Base-by-base conservation (phyloP, 2,113 vertebrate genomes). In the Plotosus lineatus region DNA sequence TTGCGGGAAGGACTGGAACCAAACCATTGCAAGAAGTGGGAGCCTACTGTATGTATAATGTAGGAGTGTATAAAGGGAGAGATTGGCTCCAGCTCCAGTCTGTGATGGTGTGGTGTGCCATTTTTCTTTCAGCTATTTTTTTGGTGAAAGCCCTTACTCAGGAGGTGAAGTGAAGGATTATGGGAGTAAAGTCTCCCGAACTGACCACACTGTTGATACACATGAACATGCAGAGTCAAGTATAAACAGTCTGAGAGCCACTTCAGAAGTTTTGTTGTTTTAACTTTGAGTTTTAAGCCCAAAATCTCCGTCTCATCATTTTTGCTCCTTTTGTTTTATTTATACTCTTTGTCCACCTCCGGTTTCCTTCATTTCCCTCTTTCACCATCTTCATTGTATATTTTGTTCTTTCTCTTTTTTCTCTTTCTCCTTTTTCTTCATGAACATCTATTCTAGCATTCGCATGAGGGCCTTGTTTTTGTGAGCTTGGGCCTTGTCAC, bases 131-230 rank as follows among this genome's bases (percentile, higher is more conserved):
- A 3, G 42, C 3, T 48, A 26, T 5, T 71, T 48, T 71, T 19
- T 4, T 42, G 68, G 46, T 48, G 48, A 71, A 71, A 44, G 42
- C 44, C 65, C 68, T 71, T 42, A 71, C n/a, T 71, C 68, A 71
- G 68, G 68, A 71, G 28, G 42, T 71, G 42, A 48, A 48, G 68
- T 71, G 65, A 68, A 68, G 65, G 65, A 68, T 68, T n/a, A 26
- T 68, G 65, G 38, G 65, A 42, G 1, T 68, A 4, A 68, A n/a
- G 3, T 1, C 38, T 66, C 21, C n/a, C 4, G 42, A 71, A 46
- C 14, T 31, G 14, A 71, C 68, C 68, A 4, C 44, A 31, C 6
- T 71, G 68, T 26, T 71, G 68, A 71, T n/a, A 7, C 42, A 26
- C 42, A 28, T 9, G 28, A 28, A 46, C 26, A 10, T 11, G n/a